Base-by-base conservation (phyloP, 2,113 vertebrate genomes). In the Oncorhynchus masou region DNA sequence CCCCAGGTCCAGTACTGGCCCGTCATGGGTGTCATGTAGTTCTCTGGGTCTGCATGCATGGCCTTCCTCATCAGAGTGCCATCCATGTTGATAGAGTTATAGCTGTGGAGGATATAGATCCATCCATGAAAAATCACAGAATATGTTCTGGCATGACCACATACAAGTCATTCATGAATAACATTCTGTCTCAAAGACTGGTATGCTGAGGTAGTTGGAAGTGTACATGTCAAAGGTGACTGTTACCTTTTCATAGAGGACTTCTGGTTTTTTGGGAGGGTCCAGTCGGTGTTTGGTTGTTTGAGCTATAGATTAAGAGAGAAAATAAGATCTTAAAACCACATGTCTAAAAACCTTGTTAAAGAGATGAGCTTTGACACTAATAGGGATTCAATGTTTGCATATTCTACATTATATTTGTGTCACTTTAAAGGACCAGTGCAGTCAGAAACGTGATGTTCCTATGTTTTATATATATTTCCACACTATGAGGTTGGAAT, bases 81-180 rank as follows among this genome's bases (percentile, higher is more conserved):
- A 77, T 97, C 96, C 92, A 96, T 93, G 89, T 96, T 96, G 84
- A 96, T 93, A 15, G 96, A 96, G 79, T 96, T 96, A 81, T 89
- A 95, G 78, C 94, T 94, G 77, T 6, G 84, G 64, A 82, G 8
- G 68, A 81, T 27, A 83, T 0, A 67, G 13, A 77, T 29, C 5
- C 8, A 25, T 45, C 15, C 29, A 7, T 27, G 25, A 22, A 16
- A 1, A 9, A 62, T 62, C 59, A 62, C 20, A 22, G 2, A 60
- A 57, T 20, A 4, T 20, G 3, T 57, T 20, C 2, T 45, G 39
- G 39, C 39, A 45, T 45, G 39, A 45, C 8, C 39, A 39, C 39
- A 39, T 8, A 39, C 8, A 9, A 45, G 39, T 9, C 9, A 45
- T 39, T 9, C 39, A 39, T 9, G 0, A 39, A 39, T 39, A 39